phyloP scores from a whole-genome alignment of 2,888 invertebrate species.

The Andrena bicolor region DNA sequence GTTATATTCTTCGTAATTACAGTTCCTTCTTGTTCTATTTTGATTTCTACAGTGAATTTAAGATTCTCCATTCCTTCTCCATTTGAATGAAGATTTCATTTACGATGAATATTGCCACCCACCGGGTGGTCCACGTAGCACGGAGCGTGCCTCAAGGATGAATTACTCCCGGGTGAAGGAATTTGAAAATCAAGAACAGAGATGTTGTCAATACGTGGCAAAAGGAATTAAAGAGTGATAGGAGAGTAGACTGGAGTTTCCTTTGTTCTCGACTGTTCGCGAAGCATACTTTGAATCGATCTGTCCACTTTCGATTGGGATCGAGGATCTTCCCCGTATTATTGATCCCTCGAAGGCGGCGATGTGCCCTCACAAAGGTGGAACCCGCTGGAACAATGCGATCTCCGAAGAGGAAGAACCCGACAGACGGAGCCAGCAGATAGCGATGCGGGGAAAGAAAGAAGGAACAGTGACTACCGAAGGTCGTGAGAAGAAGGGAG shows the following conservation, averaged over 20 bases:
- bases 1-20: too few species aligned
- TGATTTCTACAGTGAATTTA: too few species aligned
- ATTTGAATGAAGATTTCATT: too few species aligned
- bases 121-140: too few species aligned
- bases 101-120: too few species aligned
- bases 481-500: constrained; percentile 52
- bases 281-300: constrained; percentile 71
- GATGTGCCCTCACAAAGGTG: constrained; percentile 79
- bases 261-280: constrained; percentile 73
- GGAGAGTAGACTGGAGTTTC: constrained; percentile 44
- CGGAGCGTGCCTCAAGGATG: constrained; percentile 2
- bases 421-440: constrained; percentile 42
- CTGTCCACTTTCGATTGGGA: constrained; percentile 77
- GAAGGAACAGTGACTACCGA: constrained; percentile 50
- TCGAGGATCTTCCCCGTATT: constrained; percentile 78
- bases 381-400: constrained; percentile 78
- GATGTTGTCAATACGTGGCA: constrained; percentile 60
- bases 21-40: too few species aligned
- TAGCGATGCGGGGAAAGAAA: constrained; percentile 45
- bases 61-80: too few species aligned
- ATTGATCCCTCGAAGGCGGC: constrained; percentile 78
- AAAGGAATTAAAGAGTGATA: constrained; percentile 27
- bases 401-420: constrained; percentile 56
- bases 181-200: constrained; percentile 39
- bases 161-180: constrained; percentile 40